Evolutionary conservation across 2,113 vertebrate genomes (phyloP).

Genomic region (Poicephalus gulielmi): DNA sequence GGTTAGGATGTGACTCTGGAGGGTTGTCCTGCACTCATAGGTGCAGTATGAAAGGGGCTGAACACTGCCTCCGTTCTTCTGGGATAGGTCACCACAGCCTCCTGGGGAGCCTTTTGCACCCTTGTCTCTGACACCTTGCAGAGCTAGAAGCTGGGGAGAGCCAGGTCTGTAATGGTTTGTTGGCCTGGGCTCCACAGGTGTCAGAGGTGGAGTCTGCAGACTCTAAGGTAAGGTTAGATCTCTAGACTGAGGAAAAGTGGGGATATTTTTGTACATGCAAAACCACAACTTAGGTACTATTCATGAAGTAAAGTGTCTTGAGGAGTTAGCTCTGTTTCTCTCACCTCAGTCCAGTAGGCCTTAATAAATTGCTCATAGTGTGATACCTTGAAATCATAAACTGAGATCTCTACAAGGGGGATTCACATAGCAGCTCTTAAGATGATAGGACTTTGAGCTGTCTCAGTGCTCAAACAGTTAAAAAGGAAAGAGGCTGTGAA

Average conservation of each 20-base stretch:
- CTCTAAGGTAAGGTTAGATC: background rate
- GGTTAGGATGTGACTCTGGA: background rate
- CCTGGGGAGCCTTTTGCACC: background rate
- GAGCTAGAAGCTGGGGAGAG: background rate
- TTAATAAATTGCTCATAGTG: background rate
- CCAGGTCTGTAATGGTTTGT: background rate
- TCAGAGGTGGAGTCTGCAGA: background rate
- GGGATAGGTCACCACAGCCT: background rate
- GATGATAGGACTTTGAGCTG: background rate
- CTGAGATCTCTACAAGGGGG: background rate
- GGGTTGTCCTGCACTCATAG: background rate
- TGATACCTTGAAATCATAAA: background rate
- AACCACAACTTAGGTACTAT: fast-evolving
- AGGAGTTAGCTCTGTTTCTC: background rate
- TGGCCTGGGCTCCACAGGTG: background rate
- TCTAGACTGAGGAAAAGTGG: background rate
- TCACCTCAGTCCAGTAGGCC: fast-evolving
- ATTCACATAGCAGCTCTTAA: background rate
- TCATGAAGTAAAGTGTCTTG: background rate
- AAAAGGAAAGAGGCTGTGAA: background rate
- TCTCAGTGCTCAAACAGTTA: background rate
- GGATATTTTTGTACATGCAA: background rate
- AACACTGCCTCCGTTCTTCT: background rate
- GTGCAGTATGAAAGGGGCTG: background rate
- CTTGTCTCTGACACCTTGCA: background rate